Evolutionary conservation across 2,888 invertebrate genomes (phyloP).

Genomic region (Lutraria lutraria): DNA sequence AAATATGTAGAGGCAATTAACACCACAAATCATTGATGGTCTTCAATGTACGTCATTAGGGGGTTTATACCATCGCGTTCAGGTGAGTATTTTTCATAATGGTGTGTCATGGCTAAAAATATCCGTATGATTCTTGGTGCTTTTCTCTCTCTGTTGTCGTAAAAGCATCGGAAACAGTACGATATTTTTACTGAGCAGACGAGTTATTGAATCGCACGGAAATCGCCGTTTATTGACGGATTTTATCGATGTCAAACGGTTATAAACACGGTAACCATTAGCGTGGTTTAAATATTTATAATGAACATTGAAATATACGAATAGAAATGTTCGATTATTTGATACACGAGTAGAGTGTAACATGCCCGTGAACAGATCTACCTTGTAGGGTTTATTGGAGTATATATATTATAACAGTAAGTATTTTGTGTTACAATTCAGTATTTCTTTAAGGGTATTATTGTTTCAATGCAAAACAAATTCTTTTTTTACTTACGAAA

Average conservation of each 20-base stretch:
- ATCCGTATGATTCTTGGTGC: not conserved
- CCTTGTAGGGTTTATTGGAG: not conserved
- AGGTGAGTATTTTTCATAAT: not conserved
- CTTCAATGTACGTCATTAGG: too few species aligned
- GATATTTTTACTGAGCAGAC: not conserved
- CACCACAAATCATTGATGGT: too few species aligned
- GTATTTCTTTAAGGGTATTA: not conserved
- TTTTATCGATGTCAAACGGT: not conserved
- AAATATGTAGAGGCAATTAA: too few species aligned
- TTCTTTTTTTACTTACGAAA: too few species aligned
- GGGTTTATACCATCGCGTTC: too few species aligned
- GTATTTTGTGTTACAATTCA: not conserved
- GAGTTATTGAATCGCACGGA: not conserved
- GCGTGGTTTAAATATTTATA: not conserved
- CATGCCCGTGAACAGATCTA: not conserved
- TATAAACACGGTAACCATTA: constrained; percentile 2
- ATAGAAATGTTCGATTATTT: not conserved
- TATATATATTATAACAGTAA: not conserved
- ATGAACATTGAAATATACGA: not conserved
- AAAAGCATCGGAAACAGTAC: not conserved
- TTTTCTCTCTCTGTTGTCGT: not conserved
- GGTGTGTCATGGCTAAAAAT: not conserved
- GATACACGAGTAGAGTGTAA: not conserved
- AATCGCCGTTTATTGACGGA: not conserved
- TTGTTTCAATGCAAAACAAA: too few species aligned